phyloP scores from a whole-genome alignment of 2,113 vertebrate species.

The Lycaon pictus region DNA sequence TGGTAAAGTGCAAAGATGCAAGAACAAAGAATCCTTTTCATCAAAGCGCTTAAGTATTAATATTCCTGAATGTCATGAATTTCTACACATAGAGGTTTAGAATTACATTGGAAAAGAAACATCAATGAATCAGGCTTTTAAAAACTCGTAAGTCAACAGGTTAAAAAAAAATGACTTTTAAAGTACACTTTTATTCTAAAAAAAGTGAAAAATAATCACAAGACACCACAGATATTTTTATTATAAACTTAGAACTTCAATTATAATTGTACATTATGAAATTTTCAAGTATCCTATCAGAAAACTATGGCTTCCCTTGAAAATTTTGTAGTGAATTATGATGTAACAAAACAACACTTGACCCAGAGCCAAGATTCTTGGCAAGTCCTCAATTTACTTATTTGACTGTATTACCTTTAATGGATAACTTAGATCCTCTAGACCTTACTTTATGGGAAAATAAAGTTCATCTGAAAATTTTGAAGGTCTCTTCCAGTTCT shows the following conservation, averaged over 20 bases:
- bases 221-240: not conserved
- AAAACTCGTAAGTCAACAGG: not conserved
- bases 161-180: not conserved
- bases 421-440: not conserved
- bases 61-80: not conserved
- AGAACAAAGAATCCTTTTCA: not conserved
- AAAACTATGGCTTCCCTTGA: slow-evolving; percentile 21
- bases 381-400: not conserved
- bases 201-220: not conserved
- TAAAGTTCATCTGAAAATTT: not conserved
- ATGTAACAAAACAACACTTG: not conserved
- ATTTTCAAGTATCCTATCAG: not conserved
- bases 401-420: not conserved
- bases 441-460: not conserved
- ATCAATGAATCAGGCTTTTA: not conserved
- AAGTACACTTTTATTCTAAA: not conserved
- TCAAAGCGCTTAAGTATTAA: not conserved
- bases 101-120: not conserved
- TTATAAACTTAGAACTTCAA: not conserved
- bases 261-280: not conserved
- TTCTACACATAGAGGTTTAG: not conserved
- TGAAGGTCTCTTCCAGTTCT: not conserved
- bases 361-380: not conserved
- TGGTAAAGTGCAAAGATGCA: not conserved
- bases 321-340: not conserved